Base-by-base conservation (phyloP, 2,113 vertebrate genomes). In the Ceratotherium simum region DNA sequence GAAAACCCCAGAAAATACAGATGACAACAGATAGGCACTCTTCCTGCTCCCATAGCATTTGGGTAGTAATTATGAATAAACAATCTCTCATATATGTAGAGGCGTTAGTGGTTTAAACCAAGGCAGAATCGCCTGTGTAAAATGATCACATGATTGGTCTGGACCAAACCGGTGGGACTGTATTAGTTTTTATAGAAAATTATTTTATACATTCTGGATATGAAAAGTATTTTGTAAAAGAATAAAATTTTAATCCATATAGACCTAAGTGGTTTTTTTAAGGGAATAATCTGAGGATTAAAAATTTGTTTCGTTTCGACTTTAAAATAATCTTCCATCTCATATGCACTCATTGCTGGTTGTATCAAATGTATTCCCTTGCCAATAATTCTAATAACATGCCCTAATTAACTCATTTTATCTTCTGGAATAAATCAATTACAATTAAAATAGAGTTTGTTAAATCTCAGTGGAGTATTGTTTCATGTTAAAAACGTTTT, bases 381-480 rank as follows among this genome's bases (percentile, higher is more conserved):
- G 98, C 75, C 96, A 98, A 83, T 96, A 97, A 98, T 98, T 98
- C 97, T 97, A 98, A 98, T 98, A 98, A 91, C 96, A 82, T 81
- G 90, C 94, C 98, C 98, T 98, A 98, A 99, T 99, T 98, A 99
- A 98, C 98, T 99, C 97, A 98, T 98, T 99, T 99, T 98, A 98
- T 98, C 98, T 98, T 98, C 98, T 94, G 93, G 90, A 98, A 98
- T 90, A 98, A 98, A 99, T 99, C 98, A 99, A 99, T 99, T 99
- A 98, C 98, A 99, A 99, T 98, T 99, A 99, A 99, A 99, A 98
- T 96, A 98, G 96, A 98, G 98, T 98, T 98, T 98, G 97, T 97
- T 97, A 98, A 98, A 97, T 97, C 98, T 98, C 98, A 60, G 91
- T 36, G 96, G 98, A 98, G 93, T 94, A 98, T 98, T 98, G 97